These are phyloP conservation scores for Drosophila yooni DNA, from an alignment of 2,888 invertebrate genomes.

Conservation along the genomic window DNA sequence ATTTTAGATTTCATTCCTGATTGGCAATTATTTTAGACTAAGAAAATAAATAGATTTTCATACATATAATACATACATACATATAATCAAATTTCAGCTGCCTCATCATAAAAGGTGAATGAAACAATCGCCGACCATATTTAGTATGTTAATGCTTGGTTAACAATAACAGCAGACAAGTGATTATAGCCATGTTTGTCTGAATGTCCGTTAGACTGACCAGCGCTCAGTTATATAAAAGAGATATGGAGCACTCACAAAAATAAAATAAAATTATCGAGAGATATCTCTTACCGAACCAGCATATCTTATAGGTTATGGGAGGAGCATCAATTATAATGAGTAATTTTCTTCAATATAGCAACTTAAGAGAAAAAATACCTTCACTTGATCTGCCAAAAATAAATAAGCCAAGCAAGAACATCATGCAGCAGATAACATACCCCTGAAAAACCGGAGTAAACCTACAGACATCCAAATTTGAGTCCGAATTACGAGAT, in stretches of 20 bases:
- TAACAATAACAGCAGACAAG: neutral
- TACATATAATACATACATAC: neutral
- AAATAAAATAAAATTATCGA: neutral
- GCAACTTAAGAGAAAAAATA: neutral
- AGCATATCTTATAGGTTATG: neutral
- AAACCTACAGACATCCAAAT: accelerated
- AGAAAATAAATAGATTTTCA: neutral
- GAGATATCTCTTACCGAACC: neutral
- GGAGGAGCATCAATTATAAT: neutral
- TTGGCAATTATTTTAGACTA: neutral
- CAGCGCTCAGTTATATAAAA: too few relatives aligned
- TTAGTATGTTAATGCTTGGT: neutral
- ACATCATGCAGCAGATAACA: neutral
- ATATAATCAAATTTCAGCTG: neutral
- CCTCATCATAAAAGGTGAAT: neutral
- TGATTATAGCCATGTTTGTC: neutral
- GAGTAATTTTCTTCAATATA: too few relatives aligned
- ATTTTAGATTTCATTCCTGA: neutral
- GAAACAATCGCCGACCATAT: neutral
- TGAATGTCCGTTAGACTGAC: neutral
- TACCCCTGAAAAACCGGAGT: neutral
- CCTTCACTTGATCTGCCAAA: neutral
- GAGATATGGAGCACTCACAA: neutral
- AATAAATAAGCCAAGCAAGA: neutral
- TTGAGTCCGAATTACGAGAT: neutral